Percentiles rank a stretch among this genome's conserved stretches.
phyloP scores from a whole-genome alignment of 1,140 invertebrate genomes.

The Delia radicum region DNA sequence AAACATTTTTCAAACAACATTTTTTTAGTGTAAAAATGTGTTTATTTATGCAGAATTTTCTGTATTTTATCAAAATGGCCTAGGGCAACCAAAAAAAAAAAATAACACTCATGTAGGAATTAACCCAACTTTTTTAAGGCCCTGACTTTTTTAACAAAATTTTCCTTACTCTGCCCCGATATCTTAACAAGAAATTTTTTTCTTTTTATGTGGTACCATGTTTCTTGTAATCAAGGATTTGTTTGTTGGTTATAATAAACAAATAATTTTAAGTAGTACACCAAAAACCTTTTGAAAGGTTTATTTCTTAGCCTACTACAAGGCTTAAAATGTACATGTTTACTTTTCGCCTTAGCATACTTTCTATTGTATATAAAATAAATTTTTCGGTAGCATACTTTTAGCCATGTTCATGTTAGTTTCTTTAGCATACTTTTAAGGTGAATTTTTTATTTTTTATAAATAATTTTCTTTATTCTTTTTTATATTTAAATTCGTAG shows the following conservation, averaged over 20 bases:
- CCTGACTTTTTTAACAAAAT: too few species aligned
- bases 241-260: background rate
- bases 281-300: background rate
- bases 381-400: background rate
- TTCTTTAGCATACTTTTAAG: background rate
- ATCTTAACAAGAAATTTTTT: too few species aligned
- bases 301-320: background rate
- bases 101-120: too few species aligned
- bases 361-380: background rate
- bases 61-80: too few species aligned
- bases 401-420: background rate
- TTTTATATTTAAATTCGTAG: background rate
- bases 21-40: too few species aligned
- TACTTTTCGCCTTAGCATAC: background rate
- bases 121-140: too few species aligned
- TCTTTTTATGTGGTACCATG: background rate
- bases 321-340: background rate
- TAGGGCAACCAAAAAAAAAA: too few species aligned
- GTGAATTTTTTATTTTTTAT: background rate
- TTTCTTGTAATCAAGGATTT: slow-evolving; percentile 5
- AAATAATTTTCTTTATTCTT: background rate
- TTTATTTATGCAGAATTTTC: too few species aligned
- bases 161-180: too few species aligned
- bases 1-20: too few species aligned
- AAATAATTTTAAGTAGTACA: background rate